These are phyloP conservation scores for Lepidocyrtoides sp. DNA, from an alignment of 2,888 invertebrate genomes.

Conservation along the genomic window DNA sequence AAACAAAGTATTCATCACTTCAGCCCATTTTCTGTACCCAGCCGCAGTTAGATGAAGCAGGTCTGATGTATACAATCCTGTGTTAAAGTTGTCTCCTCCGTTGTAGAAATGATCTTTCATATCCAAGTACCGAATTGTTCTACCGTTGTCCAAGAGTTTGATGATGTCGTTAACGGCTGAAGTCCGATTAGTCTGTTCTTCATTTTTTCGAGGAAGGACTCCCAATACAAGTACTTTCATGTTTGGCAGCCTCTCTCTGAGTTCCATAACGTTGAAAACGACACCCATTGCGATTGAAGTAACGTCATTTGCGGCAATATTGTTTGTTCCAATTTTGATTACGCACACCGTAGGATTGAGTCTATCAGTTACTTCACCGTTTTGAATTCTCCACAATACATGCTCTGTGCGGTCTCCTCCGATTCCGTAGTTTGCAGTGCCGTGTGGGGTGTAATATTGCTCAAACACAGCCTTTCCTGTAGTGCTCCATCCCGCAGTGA, in stretches of 20 bases:
- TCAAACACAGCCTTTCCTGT: constrained; percentile 73
- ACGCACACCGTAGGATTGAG: constrained; percentile 88
- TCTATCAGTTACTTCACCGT: constrained; percentile 88
- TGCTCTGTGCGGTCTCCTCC: constrained; percentile 88
- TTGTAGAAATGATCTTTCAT: constrained; percentile 82
- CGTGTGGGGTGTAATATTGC: constrained; percentile 81
- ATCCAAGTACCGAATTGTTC: constrained; percentile 79
- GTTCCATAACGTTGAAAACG: constrained; percentile 34
- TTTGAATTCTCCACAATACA: constrained; percentile 88
- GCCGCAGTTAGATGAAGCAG: constrained; percentile 77
- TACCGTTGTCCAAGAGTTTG: constrained; percentile 76
- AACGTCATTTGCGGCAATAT: constrained; percentile 86
- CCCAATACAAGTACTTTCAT: constrained; percentile 79
- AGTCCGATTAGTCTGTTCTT: constrained; percentile 27
- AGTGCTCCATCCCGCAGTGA: constrained; percentile 81
- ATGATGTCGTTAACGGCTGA: constrained; percentile 68
- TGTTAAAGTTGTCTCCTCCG: constrained; percentile 69
- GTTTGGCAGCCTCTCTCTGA: constrained; percentile 61
- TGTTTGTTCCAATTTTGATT: constrained; percentile 88
- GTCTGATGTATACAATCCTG: constrained; percentile 72
- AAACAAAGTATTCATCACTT: constrained; percentile 80
- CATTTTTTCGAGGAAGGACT: constrained; percentile 72
- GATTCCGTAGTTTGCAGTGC: constrained; percentile 86
- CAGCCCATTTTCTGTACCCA: constrained; percentile 83
- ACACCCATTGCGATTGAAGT: constrained; percentile 87